phyloP scores from a whole-genome alignment of 2,797 vertebrate genomes.

The Brotula barbata region DNA sequence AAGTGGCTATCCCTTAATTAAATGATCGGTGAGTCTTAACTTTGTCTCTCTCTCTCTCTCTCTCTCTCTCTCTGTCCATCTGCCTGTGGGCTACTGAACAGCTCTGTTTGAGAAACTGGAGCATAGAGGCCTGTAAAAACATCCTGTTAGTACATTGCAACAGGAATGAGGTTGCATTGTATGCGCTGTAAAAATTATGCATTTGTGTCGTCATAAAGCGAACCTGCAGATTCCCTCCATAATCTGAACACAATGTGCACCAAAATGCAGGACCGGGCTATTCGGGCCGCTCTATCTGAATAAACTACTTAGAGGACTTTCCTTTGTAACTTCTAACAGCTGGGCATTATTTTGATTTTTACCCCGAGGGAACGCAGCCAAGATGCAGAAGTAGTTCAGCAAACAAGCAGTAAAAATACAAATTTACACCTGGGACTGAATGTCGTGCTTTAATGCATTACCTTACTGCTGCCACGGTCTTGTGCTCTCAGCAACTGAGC shows the following conservation, averaged over 20 bases:
- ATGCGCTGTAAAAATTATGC: neutral
- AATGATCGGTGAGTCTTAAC: neutral
- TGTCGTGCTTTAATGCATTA: slow-evolving; percentile 34
- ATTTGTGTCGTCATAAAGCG: slow-evolving; percentile 6
- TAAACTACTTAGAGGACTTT: slow-evolving; percentile 34
- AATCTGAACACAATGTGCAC: slow-evolving; percentile 8
- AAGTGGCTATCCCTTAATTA: slow-evolving; percentile 12
- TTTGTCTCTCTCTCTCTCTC: too few species aligned
- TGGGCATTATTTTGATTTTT: slow-evolving; percentile 39
- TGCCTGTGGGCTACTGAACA: too few species aligned
- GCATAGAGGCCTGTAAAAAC: too few species aligned
- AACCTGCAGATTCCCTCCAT: neutral
- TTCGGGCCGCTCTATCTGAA: too few species aligned
- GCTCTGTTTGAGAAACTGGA: too few species aligned
- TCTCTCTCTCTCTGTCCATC: too few species aligned
- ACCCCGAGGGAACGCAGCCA: slow-evolving; percentile 32
- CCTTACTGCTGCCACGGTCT: slow-evolving; percentile 1
- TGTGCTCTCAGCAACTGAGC: slow-evolving; percentile 30
- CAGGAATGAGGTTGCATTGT: too few species aligned
- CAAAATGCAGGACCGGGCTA: slow-evolving; percentile 27
- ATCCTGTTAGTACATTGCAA: too few species aligned
- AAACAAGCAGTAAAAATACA: slow-evolving; percentile 26
- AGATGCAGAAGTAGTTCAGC: slow-evolving; percentile 34
- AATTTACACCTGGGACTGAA: slow-evolving; percentile 37
- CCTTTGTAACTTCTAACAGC: slow-evolving; percentile 41